Evolutionary conservation across 1,140 invertebrate genomes (phyloP), one percentile per base, ranked within the genome.

Genomic region (Coptotermes formosanus): DNA sequence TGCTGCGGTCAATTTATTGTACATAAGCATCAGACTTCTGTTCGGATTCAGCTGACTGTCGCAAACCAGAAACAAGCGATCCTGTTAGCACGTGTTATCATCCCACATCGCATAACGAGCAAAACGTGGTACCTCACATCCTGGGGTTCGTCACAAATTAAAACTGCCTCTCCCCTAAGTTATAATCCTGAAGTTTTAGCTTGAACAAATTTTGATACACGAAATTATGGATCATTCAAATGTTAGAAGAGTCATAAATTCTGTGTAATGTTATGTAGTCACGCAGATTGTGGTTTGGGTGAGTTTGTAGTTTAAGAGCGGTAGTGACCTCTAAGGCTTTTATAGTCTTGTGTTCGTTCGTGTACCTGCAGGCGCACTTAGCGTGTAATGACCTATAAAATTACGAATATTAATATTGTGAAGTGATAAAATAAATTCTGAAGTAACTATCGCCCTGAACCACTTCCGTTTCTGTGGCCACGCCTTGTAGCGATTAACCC

Each of bases 1-100:
- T 2, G 32, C 21, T 55, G 84, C 32, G 84, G 84, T 85, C 55
- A 85, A 38, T 85, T 85, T 85, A 85, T 85, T 64, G 55, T 38
- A 48, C 52, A 1, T 9, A 55, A 9, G 84, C 43, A 38, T 52
- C 84, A 0, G 55, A 59, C 30, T 30, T 75, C 16, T 16, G 64
- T 75, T 30, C 14, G 25, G 64, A 75, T 25, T 16, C 25, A 30
- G 64, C 9, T 30, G 64, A 75, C 25, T 75, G 64, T 75, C 64
- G 64, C n/a, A 75, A 8, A 3, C 64, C 64, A 12, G 23, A 69
- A 75, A 75, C 64, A 75, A 75, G 64, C 25, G 64, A 64, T 8
- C 59, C 59, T 64, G 59, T 23, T 64, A 21, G 59, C 59, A 8
- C 59, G 59, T 64, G 3, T 48, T 48, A 16, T 48, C 45, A 48